Conservation (phyloP, 1,140 invertebrate genomes). For the Lasioglossum albipes region DNA sequence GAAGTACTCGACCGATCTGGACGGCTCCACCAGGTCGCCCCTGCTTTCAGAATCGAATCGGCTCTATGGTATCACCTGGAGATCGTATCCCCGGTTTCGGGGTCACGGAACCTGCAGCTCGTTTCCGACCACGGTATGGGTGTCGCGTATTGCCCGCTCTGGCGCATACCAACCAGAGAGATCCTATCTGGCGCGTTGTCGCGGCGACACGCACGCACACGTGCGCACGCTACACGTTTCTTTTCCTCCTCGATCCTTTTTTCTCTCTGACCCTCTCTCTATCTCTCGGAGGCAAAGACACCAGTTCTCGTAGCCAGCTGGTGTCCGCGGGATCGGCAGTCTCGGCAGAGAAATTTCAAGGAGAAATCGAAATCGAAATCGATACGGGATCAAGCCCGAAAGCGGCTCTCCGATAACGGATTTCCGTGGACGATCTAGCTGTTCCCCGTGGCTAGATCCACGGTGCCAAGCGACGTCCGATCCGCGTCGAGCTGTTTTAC, state of each 20-base stretch:
- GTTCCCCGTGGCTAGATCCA: too few species aligned
- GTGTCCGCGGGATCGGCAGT: constrained; percentile 1
- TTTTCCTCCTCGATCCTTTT: constrained; percentile 13
- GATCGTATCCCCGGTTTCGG: constrained; percentile 55
- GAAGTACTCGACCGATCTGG: too few species aligned
- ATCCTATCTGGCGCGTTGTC: constrained; percentile 53
- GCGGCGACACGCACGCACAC: constrained; percentile 46
- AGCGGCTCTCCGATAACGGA: constrained; percentile 28
- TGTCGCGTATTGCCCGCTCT: constrained; percentile 58
- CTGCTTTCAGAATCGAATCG: neutral
- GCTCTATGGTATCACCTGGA: constrained; percentile 23
- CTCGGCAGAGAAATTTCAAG: constrained; percentile 64
- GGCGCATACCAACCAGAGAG: constrained; percentile 62
- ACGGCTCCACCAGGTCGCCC: neutral
- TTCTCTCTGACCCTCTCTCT: constrained; percentile 5
- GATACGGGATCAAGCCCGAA: constrained; percentile 60
- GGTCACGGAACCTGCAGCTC: constrained; percentile 61
- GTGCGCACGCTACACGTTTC: constrained; percentile 22
- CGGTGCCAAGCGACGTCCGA: too few species aligned
- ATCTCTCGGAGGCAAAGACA: neutral
- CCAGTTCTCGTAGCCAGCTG: too few species aligned
- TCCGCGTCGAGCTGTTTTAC: neutral
- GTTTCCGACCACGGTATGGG: constrained; percentile 56
- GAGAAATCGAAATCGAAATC: constrained; percentile 75
- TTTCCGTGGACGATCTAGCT: constrained; percentile 21